A percentile compares a stretch with the other conserved stretches of the same genome.
Conservation (phyloP, 2,113 vertebrate species). For the Cranoglanis bouderius region DNA sequence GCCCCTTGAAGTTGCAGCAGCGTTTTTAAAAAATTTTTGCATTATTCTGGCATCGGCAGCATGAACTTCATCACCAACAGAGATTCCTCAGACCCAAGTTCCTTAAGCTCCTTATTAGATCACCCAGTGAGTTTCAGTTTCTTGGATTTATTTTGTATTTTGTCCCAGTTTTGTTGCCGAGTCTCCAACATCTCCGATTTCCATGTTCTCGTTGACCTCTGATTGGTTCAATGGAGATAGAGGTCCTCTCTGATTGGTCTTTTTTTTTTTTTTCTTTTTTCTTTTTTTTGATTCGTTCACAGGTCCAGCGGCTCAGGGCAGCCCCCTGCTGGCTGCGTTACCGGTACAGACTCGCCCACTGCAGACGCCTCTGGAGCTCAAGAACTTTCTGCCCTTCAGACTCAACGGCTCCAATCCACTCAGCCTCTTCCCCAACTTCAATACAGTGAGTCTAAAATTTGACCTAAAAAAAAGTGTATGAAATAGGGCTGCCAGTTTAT, state of each 20-base stretch:
- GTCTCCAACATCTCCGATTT: neutral
- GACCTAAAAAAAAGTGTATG: neutral
- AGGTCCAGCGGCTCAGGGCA: conserved; percentile 76
- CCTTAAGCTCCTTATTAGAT: neutral
- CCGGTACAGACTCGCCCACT: conserved; percentile 82
- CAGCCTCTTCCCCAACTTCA: conserved; percentile 96
- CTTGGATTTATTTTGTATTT: neutral
- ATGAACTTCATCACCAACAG: neutral
- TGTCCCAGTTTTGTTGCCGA: neutral
- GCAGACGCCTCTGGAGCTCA: conserved; percentile 88
- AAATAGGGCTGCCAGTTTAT: neutral
- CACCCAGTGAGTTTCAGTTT: neutral
- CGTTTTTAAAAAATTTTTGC: neutral
- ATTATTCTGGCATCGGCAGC: neutral
- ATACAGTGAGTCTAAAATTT: conserved; percentile 75
- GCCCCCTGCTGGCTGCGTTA: conserved; percentile 86
- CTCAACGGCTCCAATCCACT: conserved; percentile 86
- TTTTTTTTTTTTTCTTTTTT: neutral
- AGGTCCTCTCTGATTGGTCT: conserved; percentile 5
- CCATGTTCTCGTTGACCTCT: neutral
- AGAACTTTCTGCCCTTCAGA: conserved; percentile 92
- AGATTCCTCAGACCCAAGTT: neutral
- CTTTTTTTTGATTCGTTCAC: neutral
- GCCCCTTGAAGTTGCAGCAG: neutral
- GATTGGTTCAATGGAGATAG: neutral